Evolutionary conservation across 2,113 vertebrate species (phyloP), one percentile per base, ranked within the genome.

Genomic region (Riparia riparia): DNA sequence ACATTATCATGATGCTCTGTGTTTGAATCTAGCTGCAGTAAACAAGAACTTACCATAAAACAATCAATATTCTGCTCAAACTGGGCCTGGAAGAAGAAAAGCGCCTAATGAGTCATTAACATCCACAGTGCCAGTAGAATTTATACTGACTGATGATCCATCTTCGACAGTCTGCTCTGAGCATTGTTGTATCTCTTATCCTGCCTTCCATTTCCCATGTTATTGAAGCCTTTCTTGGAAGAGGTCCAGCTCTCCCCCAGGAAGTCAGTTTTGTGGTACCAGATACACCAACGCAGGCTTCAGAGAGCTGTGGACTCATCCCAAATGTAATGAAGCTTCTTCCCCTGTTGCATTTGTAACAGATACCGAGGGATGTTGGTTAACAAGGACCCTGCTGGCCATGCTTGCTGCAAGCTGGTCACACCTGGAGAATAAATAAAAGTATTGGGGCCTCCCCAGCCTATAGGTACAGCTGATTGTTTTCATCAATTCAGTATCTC

Each of bases 141-240:
- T 96, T 81, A n/a, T 20, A 14, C 71, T 91, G 39, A 86, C 89
- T 86, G 82, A 71, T 71, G 44, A 92, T 88, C 88, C 56, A 41
- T 93, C 60, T 95, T 91, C 64, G 60, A 21, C 68, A 78, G 84
- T 42, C 83, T 89, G 82, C 82, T 82, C 32, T 84, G 63, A 42
- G 82, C 17, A 28, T 54, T 94, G 84, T 51, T 89, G 72, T 53
- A 25, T 93, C 87, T 86, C 63, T 82, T 82, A 73, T 50, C 42
- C 32, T 91, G 91, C 39, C 50, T 82, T 90, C 47, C 68, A 93
- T 91, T 89, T 96, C 79, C 65, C 1, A 1, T 70, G 32, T 51
- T 95, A 93, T 39, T 94, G 63, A 90, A 92, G 50, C 10, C 28
- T 90, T 45, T 76, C 60, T 93, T 96, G 89, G 91, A 95, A 80